Evolutionary conservation across 1,140 invertebrate genomes (phyloP), one percentile per base, ranked within the genome.

Genomic region (Drosophila pachea): DNA sequence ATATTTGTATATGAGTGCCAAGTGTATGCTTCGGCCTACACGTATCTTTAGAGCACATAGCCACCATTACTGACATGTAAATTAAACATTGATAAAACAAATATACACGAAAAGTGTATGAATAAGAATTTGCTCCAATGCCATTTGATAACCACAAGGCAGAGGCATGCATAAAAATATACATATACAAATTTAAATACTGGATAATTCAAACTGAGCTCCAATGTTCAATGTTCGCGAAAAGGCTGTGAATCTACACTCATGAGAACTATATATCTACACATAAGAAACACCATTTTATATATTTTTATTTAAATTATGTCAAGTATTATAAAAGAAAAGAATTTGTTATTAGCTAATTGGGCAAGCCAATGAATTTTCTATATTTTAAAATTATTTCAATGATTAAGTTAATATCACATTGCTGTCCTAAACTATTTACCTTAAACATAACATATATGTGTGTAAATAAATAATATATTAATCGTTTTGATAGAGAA

Each of bases 161-260:
- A 50, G 7, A 61, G 33, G 11, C 35, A 43, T 62, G 14, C 38
- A 43, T 43, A 43, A 14, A 43, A 7, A 14, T 43, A 16, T 16
- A 14, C 14, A 43, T 43, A 43, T 43, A 14, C 14, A 43, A 14
- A 43, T 43, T 72, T 60, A 35, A 60, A 72, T 79, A 84, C 79
- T 83, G 83, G 79, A 83, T 76, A 83, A 83, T 83, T 83, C 66
- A 78, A 83, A 83, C 62, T 69, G 68, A 73, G 73, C 76, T 53
- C 32, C 42, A 65, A 47, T 74, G 82, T 61, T 82, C 65, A 67
- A 40, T 68, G 52, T 84, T 79, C 69, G 60, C 73, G 66, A 86
- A 82, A 86, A 82, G 82, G 83, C 82, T 86, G 82, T 86, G 82
- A 86, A 87, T 86, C 74, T 86, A 86, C 82, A 86, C 82, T 86